Evolutionary conservation across 2,113 vertebrate species (phyloP).

Genomic region (Hemiprocne comata): DNA sequence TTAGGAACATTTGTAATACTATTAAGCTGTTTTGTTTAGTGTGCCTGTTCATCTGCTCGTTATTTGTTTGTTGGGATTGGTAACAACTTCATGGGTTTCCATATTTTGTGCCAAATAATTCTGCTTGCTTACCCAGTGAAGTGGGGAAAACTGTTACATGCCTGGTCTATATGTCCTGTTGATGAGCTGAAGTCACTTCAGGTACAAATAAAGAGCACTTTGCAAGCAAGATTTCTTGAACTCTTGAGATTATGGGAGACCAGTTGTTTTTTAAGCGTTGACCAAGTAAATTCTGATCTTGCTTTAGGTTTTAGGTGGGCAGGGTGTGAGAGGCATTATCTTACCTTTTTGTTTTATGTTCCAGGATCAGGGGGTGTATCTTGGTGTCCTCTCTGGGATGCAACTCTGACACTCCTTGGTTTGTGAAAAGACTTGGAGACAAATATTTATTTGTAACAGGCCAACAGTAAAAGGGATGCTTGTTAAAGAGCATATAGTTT

Average conservation of each 20-base stretch:
- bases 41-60: constrained; percentile 73
- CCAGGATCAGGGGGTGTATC: background rate
- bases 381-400: background rate
- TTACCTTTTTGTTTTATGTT: background rate
- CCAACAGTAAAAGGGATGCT: background rate
- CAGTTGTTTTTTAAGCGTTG: background rate
- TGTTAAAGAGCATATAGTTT: background rate
- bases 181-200: background rate
- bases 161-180: background rate
- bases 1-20: constrained; percentile 71
- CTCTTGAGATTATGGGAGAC: background rate
- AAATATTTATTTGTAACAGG: background rate
- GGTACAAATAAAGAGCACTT: background rate
- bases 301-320: background rate
- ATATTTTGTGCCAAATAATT: constrained; percentile 60
- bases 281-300: background rate
- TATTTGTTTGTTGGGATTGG: constrained; percentile 53
- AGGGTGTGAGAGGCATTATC: rapidly evolving
- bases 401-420: background rate
- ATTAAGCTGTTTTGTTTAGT: constrained; percentile 48
- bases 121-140: constrained; percentile 74
- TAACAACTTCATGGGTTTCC: constrained; percentile 46
- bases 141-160: constrained; percentile 84
- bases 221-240: background rate
- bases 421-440: background rate